Evolutionary conservation across 1,140 invertebrate species (phyloP), one percentile per base, ranked within the genome.

Genomic region (Saccostrea cuccullata): DNA sequence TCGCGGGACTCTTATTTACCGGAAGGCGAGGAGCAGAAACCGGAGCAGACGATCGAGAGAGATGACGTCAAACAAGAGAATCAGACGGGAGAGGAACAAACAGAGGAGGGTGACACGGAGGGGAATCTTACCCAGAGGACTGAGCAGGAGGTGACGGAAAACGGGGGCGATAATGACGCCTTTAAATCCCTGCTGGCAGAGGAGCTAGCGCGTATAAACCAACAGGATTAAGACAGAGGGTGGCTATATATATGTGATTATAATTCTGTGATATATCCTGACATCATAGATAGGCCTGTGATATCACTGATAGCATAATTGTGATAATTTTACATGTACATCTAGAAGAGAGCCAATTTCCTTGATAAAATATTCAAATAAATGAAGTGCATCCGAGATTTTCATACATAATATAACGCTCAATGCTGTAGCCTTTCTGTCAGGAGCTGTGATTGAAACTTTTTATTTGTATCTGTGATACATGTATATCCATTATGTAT

Each of bases 101-200:
- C 17, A 56, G 82, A 85, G 6, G 87, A 88, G 47, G 23, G 12
- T 20, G 23, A 73, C 30, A n/a, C 30, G 60, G 55, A 85, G 36
- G 84, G 55, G 55, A 40, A 60, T 36, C 55, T 77, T 30, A 82
- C 67, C 11, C 67, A 67, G 11, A 55, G 26, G n/a, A 30, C 82
- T 11, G 86, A 90, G 23, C 73, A 55, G 23, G 89, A 91, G 40
- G 90, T 91, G 40, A 91, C 91, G 0, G 91, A 91, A 82, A 85
- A 90, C 26, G 91, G 91, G 6, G 91, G 91, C 6, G 91, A 91
- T 47, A 90, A 91, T 89, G 90, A 90, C 36, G 91, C 90, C 6
- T 91, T 91, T 84, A 91, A 90, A 86, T 84, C 90, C 30, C 90
- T 90, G 30, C 67, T 91, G 64, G 82, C 89, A 64, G 86, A 91